Percentiles rank a stretch among this genome's conserved stretches.
phyloP scores from a whole-genome alignment of 2,888 invertebrate species.

The Megaustenia siamemsis region DNA sequence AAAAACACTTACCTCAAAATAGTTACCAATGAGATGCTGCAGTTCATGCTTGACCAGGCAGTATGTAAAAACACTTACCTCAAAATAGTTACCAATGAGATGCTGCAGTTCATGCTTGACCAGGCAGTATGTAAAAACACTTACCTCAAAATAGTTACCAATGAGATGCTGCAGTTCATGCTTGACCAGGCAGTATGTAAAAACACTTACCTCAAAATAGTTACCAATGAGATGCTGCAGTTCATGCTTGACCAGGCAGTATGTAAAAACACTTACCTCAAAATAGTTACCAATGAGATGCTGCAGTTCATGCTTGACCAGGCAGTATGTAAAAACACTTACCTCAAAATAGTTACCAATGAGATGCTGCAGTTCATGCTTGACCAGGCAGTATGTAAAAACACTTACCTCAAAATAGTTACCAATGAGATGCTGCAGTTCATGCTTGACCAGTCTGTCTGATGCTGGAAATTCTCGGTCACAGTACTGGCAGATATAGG shows the following conservation, averaged over 20 bases:
- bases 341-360: conserved; percentile 76
- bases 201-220: conserved; percentile 72
- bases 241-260: conserved; percentile 74
- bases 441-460: conserved; percentile 72
- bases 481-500: conserved; percentile 75
- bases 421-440: conserved; percentile 76
- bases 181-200: conserved; percentile 61
- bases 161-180: conserved; percentile 78
- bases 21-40: conserved; percentile 76
- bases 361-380: conserved; percentile 77
- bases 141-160: conserved; percentile 75
- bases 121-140: conserved; percentile 57
- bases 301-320: conserved; percentile 75
- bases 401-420: conserved; percentile 74
- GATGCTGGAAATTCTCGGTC: conserved; percentile 73
- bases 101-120: conserved; percentile 77
- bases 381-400: conserved; percentile 60
- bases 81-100: conserved; percentile 75
- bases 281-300: conserved; percentile 76
- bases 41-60: conserved; percentile 75
- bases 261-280: conserved; percentile 65
- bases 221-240: conserved; percentile 77
- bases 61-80: conserved; percentile 63
- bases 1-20: conserved; percentile 70
- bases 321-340: conserved; percentile 54